phyloP scores from a whole-genome alignment of 53 echinoderm and acorn worm genomes.

The Crossaster papposus region DNA sequence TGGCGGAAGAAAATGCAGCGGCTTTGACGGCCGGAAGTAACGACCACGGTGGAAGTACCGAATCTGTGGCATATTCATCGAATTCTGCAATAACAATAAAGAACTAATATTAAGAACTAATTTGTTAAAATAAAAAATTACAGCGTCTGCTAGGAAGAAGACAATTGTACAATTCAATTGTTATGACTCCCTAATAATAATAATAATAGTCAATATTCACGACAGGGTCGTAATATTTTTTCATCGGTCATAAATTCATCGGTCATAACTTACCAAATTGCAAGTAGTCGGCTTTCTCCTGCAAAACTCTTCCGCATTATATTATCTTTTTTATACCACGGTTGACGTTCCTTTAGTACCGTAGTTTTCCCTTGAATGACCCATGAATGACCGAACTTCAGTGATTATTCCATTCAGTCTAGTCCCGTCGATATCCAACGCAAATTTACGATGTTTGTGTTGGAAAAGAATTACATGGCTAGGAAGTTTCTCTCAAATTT shows the following conservation, averaged over 20 bases:
- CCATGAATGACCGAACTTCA: too few species aligned
- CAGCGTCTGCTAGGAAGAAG: background rate
- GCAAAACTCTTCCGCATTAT: too few species aligned
- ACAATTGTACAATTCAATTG: background rate
- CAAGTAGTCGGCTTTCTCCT: too few species aligned
- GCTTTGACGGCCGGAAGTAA: slow-evolving; percentile 73
- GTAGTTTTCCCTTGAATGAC: too few species aligned
- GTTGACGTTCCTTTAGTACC: too few species aligned
- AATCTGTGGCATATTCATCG: slow-evolving; percentile 61
- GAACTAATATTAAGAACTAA: background rate
- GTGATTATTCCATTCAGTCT: too few species aligned
- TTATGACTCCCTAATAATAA: background rate
- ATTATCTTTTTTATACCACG: too few species aligned
- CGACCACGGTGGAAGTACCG: slow-evolving; percentile 83
- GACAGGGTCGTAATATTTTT: background rate
- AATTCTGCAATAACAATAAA: background rate
- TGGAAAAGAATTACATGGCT: too few species aligned
- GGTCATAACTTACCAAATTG: too few species aligned
- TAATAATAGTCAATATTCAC: background rate
- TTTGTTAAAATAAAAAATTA: background rate
- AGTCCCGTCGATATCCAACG: too few species aligned
- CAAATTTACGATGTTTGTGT: too few species aligned
- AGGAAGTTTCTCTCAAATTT: too few species aligned
- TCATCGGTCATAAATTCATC: background rate
- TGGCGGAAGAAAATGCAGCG: slow-evolving; percentile 85